Conservation (phyloP, 2,888 invertebrate species). For the Physocephala rufipes region DNA sequence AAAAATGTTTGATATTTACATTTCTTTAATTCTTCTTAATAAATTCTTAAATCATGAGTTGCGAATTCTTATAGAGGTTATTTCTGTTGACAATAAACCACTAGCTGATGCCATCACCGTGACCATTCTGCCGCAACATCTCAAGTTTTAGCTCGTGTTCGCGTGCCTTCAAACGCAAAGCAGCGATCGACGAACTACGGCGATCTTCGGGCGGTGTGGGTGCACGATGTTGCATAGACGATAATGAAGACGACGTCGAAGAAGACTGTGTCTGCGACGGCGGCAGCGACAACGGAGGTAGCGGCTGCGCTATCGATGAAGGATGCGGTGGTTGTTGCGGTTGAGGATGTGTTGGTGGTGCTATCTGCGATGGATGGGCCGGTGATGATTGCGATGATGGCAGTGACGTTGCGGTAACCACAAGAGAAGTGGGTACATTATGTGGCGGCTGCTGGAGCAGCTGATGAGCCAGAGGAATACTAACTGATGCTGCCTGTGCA, state of each 20-base stretch:
- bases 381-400: slow-evolving; percentile 73
- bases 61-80: not conserved
- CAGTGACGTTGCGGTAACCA: slow-evolving; percentile 73
- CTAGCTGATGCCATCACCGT: slow-evolving; percentile 80
- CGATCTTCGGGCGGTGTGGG: slow-evolving; percentile 78
- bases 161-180: slow-evolving; percentile 84
- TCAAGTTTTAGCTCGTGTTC: slow-evolving; percentile 89
- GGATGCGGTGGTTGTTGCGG: slow-evolving; percentile 66
- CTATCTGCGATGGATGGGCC: slow-evolving; percentile 48
- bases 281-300: slow-evolving; percentile 49
- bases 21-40: no score
- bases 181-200: slow-evolving; percentile 87
- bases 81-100: slow-evolving; percentile 38
- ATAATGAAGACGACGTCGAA: not conserved
- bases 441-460: slow-evolving; percentile 43
- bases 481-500: slow-evolving; percentile 75
- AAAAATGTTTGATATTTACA: no score
- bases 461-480: slow-evolving; percentile 67
- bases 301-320: slow-evolving; percentile 47
- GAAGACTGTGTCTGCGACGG: slow-evolving; percentile 37
- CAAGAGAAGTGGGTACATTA: slow-evolving; percentile 69
- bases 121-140: slow-evolving; percentile 80
- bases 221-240: slow-evolving; percentile 48
- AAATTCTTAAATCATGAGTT: no score
- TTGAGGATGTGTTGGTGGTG: slow-evolving; percentile 31